Evolutionary conservation across 2,888 invertebrate species (phyloP).

Genomic region (Bruchidius siliquastri): DNA sequence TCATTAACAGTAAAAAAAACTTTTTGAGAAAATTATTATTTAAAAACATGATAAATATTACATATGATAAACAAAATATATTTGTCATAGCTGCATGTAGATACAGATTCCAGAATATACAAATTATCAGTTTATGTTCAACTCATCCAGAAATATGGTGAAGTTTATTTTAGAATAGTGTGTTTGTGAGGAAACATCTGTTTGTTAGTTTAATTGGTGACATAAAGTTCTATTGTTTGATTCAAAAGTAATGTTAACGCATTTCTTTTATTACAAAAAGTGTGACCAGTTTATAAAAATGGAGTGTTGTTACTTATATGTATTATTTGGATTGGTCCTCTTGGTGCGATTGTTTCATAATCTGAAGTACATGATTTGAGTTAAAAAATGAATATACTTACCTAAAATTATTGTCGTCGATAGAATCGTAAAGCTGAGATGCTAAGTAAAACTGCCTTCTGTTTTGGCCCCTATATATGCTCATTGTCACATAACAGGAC

Average conservation of each 20-base stretch:
- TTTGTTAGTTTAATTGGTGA: too few species aligned
- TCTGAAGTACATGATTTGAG: too few species aligned
- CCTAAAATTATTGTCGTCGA: constrained; percentile 60
- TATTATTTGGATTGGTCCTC: too few species aligned
- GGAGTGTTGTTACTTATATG: too few species aligned
- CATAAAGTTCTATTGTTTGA: too few species aligned
- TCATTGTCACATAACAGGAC: constrained; percentile 35
- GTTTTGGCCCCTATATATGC: constrained; percentile 34
- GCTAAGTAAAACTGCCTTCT: constrained; percentile 37
- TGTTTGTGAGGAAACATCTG: neutral
- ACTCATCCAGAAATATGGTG: neutral
- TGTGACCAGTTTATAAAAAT: too few species aligned
- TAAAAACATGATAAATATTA: neutral
- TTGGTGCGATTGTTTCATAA: too few species aligned
- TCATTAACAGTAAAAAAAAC: too few species aligned
- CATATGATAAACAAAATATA: neutral
- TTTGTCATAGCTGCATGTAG: neutral
- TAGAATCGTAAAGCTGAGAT: constrained; percentile 57
- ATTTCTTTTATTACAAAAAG: too few species aligned
- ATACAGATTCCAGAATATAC: too few species aligned
- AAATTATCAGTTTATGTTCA: neutral
- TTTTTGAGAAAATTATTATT: too few species aligned
- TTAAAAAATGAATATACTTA: constrained; percentile 37
- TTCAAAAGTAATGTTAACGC: too few species aligned
- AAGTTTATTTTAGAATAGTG: neutral